Evolutionary conservation across 1,140 invertebrate genomes (phyloP).

Genomic region (Neodiprion virginianus): DNA sequence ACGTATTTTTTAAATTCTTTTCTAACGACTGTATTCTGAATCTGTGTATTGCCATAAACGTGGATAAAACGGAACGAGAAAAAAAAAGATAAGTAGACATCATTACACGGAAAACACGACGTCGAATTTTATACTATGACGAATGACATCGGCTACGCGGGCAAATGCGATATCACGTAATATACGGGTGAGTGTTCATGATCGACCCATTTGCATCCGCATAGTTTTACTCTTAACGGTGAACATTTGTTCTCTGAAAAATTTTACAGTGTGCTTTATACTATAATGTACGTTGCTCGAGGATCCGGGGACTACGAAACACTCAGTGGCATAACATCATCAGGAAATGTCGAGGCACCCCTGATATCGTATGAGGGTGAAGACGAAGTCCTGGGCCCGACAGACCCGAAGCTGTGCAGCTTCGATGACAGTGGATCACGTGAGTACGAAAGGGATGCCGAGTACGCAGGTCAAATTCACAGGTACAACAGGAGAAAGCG

Average conservation of each 20-base stretch:
- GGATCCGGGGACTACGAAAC: constrained; percentile 17
- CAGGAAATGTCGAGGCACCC: not conserved
- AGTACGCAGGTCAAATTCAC: not conserved
- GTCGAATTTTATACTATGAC: constrained; percentile 28
- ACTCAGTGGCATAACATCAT: not conserved
- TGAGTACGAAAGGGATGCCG: not conserved
- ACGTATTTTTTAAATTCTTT: too few species aligned
- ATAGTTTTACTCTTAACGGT: not conserved
- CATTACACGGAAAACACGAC: not conserved
- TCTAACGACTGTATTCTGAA: too few species aligned
- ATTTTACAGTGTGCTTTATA: constrained; percentile 29
- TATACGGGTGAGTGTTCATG: constrained; percentile 26
- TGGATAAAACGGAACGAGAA: not conserved
- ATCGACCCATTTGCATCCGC: not conserved
- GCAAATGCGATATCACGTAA: constrained; percentile 40
- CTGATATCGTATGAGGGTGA: too few species aligned
- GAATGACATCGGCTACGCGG: constrained; percentile 25
- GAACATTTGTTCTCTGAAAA: not conserved
- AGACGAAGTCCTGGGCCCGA: not conserved
- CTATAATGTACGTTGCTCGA: constrained; percentile 28
- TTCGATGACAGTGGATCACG: not conserved
- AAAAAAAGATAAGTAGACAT: not conserved
- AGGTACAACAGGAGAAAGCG: not conserved
- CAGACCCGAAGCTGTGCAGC: not conserved
- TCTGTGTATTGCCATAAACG: too few species aligned